Evolutionary conservation across 2,797 vertebrate species (phyloP), one percentile per base, ranked within the genome.

Genomic region (Notolabrus celidotus): DNA sequence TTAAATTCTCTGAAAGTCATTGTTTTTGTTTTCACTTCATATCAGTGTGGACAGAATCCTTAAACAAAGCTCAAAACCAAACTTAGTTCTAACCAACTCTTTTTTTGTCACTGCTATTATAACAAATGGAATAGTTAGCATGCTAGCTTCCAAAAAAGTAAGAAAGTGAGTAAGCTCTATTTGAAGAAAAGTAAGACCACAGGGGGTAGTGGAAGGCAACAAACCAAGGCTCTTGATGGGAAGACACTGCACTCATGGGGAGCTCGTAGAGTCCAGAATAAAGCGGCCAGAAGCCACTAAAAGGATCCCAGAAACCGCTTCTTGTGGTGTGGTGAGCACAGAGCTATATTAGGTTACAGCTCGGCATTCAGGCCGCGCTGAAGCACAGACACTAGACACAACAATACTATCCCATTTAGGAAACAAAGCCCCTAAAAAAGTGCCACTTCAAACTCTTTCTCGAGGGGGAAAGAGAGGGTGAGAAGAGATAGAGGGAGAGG

Each of bases 301-400:
- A 69, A 82, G 71, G 79, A 87, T 80, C 71, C 61, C 46, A 80
- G 71, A 89, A 89, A 85, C 80, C 71, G 71, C 57, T 67, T 88
- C 77, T 82, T 84, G 67, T 25, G 67, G 69, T 82, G 80, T 71
- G 76, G 60, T 29, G 63, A 84, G 67, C 54, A 14, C 68, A 80
- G 73, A 47, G 47, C 83, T 77, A 80, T 74, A 90, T 91, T 86
- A 60, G 57, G 67, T 88, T 89, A 86, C 78, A 80, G 63, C 62
- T 80, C 77, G 72, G 71, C 64, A 81, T 86, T 74, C 42, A 80
- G 69, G 62, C 75, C 65, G 68, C 87, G 80, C 77, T 75, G 82
- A 77, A 81, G 63, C 81, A 71, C 71, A 79, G 80, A 81, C 80
- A 76, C 57, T 79, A 92, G 90, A 90, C 90, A 92, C 83, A 92